Percentiles rank a stretch among this genome's conserved stretches.
Conservation (phyloP, 92 coral and sea anemone genomes). For the Umimayanthus chanpuru region DNA sequence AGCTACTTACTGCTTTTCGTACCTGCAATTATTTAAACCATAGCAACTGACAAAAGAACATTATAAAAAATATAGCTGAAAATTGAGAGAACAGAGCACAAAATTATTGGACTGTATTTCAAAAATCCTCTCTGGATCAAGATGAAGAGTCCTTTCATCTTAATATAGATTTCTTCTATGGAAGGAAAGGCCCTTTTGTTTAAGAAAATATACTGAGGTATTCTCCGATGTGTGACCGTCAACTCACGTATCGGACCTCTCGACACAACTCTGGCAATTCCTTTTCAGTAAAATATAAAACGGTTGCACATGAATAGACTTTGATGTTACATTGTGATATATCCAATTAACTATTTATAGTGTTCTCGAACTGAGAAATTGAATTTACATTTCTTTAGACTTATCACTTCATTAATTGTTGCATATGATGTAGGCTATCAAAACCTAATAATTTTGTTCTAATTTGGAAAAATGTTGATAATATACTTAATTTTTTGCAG, state of each 20-base stretch:
- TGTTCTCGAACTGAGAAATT: constrained; percentile 4
- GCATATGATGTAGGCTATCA: neutral
- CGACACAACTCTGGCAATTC: neutral
- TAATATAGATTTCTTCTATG: neutral
- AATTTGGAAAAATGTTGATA: neutral
- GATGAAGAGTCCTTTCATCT: neutral
- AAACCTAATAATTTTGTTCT: neutral
- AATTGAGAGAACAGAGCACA: neutral
- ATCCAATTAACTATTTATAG: neutral
- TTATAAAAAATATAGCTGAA: neutral
- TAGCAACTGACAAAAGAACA: constrained; percentile 6
- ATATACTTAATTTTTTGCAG: neutral
- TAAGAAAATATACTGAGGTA: neutral
- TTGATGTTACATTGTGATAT: constrained; percentile 14
- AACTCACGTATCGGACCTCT: neutral
- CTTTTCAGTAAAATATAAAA: neutral
- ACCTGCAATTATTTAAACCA: neutral
- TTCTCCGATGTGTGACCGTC: neutral
- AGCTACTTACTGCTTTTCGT: constrained; percentile 12
- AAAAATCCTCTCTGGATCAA: neutral
- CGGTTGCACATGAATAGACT: neutral
- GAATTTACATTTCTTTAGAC: neutral
- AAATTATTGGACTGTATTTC: neutral
- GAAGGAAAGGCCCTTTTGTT: neutral
- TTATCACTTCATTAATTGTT: no score